Conservation (phyloP, 2,797 vertebrate genomes). For the Acanthurus tractus region DNA sequence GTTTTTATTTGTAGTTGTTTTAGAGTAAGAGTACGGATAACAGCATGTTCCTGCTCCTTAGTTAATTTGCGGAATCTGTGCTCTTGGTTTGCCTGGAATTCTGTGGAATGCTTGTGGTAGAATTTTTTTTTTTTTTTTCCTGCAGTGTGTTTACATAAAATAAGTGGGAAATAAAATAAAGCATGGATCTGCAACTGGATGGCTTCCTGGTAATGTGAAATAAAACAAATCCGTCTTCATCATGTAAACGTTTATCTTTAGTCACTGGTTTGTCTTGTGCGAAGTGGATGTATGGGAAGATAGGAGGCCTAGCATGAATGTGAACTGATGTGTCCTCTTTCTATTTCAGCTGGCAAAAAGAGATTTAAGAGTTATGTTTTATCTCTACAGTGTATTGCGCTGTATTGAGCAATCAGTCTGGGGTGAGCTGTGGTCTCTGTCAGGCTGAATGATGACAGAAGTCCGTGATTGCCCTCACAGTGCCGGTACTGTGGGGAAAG, state of each 20-base stretch:
- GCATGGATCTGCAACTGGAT: not conserved
- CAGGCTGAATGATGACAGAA: conserved; percentile 14
- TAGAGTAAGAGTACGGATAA: conserved; percentile 13
- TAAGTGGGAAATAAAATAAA: conserved; percentile 43
- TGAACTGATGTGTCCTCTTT: conserved; percentile 7
- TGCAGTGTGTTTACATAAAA: conserved; percentile 46
- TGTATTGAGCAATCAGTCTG: not conserved
- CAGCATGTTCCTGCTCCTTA: not conserved
- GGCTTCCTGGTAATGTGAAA: conserved; percentile 19
- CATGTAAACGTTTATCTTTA: conserved; percentile 34
- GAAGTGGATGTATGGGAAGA: conserved; percentile 16
- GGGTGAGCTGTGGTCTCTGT: not conserved
- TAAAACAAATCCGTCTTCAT: conserved; percentile 22
- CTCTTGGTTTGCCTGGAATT: conserved; percentile 38
- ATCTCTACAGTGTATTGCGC: not conserved
- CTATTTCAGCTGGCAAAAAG: conserved; percentile 6
- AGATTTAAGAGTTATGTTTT: not conserved
- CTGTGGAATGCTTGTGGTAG: conserved; percentile 39
- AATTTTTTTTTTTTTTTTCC: not conserved
- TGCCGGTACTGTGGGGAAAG: not conserved
- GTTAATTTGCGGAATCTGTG: conserved; percentile 21
- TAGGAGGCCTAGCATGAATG: conserved; percentile 16
- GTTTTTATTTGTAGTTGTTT: not conserved
- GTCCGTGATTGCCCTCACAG: conserved; percentile 22
- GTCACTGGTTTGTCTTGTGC: conserved; percentile 21